A percentile compares a stretch with the other conserved stretches of the same genome.
These are phyloP conservation scores for Pantala flavescens DNA, from an alignment of 1,140 invertebrate species.

Conservation along the genomic window DNA sequence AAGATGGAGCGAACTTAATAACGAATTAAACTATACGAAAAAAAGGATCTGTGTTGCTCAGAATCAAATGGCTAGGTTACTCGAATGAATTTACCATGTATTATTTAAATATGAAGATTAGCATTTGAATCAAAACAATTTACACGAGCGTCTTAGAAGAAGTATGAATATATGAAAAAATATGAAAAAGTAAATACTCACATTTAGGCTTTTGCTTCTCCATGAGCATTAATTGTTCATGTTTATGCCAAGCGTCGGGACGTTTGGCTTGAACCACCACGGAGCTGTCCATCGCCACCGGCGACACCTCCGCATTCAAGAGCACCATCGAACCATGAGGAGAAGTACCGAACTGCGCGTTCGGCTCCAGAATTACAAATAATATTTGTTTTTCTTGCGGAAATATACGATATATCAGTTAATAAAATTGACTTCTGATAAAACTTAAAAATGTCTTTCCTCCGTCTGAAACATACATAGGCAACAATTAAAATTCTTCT, in stretches of 20 bases:
- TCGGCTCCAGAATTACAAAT: conserved; percentile 25
- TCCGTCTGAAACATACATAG: not conserved
- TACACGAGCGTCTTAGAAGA: too few relatives aligned
- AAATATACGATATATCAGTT: conserved; percentile 1
- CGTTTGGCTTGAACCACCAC: conserved; percentile 31
- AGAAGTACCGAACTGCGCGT: conserved; percentile 22
- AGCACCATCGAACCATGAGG: conserved; percentile 29
- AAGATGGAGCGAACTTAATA: too few relatives aligned
- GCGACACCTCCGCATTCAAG: conserved; percentile 36
- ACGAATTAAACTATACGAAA: too few relatives aligned
- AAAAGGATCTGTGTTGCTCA: too few relatives aligned
- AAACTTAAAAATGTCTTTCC: not conserved
- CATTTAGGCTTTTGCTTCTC: conserved; percentile 59
- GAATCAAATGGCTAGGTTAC: too few relatives aligned
- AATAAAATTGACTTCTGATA: conserved; percentile 8
- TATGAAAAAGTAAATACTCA: conserved; percentile 38
- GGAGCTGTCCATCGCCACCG: conserved; percentile 35
- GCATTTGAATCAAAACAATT: too few relatives aligned
- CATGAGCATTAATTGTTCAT: conserved; percentile 60
- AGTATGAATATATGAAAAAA: not conserved
- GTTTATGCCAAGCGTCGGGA: conserved; percentile 51
- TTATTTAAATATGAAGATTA: too few relatives aligned
- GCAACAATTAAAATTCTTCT: not conserved
- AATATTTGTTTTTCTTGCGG: not conserved
- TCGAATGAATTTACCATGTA: too few relatives aligned